Evolutionary conservation across 2,888 invertebrate species (phyloP).

Genomic region (Scaptomyza parva): DNA sequence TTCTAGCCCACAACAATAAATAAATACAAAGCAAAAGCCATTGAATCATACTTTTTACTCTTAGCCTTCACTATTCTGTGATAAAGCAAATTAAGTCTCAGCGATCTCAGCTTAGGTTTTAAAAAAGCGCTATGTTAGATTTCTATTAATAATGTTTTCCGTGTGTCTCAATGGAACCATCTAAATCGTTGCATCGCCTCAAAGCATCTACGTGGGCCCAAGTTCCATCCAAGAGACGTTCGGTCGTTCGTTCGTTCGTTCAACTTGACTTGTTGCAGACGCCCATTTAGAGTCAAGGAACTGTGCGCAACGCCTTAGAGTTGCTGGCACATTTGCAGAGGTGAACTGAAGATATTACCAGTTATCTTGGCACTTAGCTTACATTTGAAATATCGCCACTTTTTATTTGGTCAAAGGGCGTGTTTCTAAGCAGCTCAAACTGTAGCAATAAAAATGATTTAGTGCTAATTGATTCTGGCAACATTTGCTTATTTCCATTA

Average conservation of each 20-base stretch:
- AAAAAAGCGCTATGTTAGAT: constrained; percentile 33
- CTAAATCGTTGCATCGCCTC: constrained; percentile 9
- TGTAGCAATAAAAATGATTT: constrained; percentile 66
- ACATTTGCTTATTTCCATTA: constrained; percentile 20
- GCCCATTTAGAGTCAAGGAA: constrained; percentile 53
- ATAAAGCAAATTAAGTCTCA: background rate
- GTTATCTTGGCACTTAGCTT: constrained; percentile 44
- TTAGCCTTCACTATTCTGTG: constrained; percentile 1
- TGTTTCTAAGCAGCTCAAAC: constrained; percentile 28
- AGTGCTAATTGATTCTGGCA: constrained; percentile 74
- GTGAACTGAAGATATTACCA: constrained; percentile 36
- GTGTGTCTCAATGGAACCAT: constrained; percentile 9
- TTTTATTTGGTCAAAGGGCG: constrained; percentile 29
- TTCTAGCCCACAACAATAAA: too few species aligned
- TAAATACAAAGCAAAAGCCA: background rate
- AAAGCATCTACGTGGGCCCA: constrained; percentile 15
- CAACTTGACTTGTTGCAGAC: constrained; percentile 15
- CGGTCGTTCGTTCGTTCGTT: constrained; percentile 9
- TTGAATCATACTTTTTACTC: background rate
- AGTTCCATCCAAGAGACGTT: constrained; percentile 4
- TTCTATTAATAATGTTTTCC: constrained; percentile 54
- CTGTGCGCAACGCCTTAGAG: constrained; percentile 51
- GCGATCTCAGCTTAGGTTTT: constrained; percentile 13
- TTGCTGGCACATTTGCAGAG: constrained; percentile 6
- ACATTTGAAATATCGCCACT: constrained; percentile 36